Percentiles rank a stretch among this genome's conserved stretches.
Evolutionary conservation across 2,113 vertebrate genomes (phyloP).

Genomic region (Lepidothrix coronata): DNA sequence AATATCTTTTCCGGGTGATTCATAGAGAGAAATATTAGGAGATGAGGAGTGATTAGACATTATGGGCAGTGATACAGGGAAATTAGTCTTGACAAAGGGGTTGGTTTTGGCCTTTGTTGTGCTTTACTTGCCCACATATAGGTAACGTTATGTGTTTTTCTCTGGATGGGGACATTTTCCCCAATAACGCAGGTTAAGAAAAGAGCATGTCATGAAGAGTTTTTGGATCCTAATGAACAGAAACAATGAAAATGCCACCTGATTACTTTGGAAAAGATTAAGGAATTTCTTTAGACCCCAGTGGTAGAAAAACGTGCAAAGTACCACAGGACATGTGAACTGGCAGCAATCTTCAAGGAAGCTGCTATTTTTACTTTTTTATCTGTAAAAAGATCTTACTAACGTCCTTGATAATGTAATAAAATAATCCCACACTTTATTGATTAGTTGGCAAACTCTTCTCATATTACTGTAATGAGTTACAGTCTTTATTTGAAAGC

Average conservation of each 20-base stretch:
- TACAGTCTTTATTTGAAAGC: neutral
- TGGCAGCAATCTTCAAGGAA: neutral
- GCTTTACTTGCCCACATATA: neutral
- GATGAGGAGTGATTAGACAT: neutral
- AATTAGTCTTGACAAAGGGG: neutral
- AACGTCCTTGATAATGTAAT: neutral
- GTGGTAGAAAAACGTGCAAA: neutral
- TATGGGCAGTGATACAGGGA: neutral
- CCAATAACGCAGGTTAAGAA: accelerated
- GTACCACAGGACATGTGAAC: neutral
- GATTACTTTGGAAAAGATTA: neutral
- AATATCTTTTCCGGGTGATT: neutral
- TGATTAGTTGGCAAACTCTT: neutral
- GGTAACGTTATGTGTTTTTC: neutral
- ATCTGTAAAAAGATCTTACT: neutral
- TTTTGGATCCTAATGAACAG: neutral
- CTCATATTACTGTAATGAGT: neutral
- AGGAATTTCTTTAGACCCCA: neutral
- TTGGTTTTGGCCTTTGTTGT: neutral
- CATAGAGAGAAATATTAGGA: neutral
- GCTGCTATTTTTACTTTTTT: neutral
- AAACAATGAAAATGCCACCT: neutral
- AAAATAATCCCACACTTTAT: neutral
- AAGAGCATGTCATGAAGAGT: neutral
- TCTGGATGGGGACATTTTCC: neutral